Evolutionary conservation across 2,113 vertebrate genomes (phyloP).

Genomic region (Physeter macrocephalus): DNA sequence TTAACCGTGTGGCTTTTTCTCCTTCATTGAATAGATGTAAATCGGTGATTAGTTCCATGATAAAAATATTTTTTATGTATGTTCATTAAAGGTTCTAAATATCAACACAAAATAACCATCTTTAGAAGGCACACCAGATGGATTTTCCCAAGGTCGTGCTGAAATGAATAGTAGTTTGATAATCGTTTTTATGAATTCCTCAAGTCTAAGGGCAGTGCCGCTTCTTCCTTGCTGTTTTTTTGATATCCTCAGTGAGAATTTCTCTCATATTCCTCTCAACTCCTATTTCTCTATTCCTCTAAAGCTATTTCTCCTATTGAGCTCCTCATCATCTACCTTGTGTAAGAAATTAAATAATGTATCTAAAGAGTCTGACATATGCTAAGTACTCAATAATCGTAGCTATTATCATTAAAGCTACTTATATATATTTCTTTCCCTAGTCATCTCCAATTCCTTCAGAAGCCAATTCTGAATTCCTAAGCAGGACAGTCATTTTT

Average conservation of each 20-base stretch:
- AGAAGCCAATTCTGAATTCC: neutral
- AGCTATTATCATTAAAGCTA: neutral
- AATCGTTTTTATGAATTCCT: neutral
- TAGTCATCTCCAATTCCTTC: neutral
- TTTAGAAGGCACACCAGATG: neutral
- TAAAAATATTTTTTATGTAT: neutral
- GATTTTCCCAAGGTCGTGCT: neutral
- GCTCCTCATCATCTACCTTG: neutral
- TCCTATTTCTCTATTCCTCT: neutral
- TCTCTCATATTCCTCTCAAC: neutral
- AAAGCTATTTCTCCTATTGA: neutral
- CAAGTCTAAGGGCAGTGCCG: neutral
- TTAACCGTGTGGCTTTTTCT: neutral
- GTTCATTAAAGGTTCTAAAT: neutral
- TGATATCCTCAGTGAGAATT: neutral
- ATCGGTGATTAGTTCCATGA: neutral
- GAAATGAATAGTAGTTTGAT: neutral
- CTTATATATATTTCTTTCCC: neutral
- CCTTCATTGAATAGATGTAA: neutral
- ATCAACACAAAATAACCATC: neutral
- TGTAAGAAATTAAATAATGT: neutral
- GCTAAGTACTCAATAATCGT: neutral
- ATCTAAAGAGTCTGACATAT: neutral
- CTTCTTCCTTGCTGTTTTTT: neutral
- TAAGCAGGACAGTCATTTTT: neutral